A percentile compares a stretch with the other conserved stretches of the same genome.
Evolutionary conservation across 2,888 invertebrate genomes (phyloP).

Genomic region (Heliothis peltigera): DNA sequence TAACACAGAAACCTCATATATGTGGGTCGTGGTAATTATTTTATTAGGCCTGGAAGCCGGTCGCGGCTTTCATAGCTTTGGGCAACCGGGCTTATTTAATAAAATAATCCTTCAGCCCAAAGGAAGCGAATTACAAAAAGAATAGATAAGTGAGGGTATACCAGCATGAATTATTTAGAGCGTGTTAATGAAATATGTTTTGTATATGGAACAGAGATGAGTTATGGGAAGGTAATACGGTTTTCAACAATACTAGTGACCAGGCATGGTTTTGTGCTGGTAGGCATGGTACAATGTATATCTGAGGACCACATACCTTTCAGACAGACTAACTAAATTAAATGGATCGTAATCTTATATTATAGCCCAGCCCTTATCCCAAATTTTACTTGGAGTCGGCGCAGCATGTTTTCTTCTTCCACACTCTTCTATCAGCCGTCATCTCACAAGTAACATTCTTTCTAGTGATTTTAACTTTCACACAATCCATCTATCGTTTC

Average conservation of each 20-base stretch:
- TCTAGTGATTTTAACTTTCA: too few relatives aligned
- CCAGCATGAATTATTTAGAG: slow-evolving; percentile 44
- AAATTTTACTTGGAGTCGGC: too few relatives aligned
- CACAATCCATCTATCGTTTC: too few relatives aligned
- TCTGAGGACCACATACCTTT: too few relatives aligned
- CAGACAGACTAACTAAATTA: too few relatives aligned
- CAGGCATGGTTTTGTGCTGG: not conserved
- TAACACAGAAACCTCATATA: slow-evolving; percentile 44
- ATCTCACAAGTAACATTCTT: too few relatives aligned
- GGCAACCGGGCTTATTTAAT: slow-evolving; percentile 59
- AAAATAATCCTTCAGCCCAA: slow-evolving; percentile 57
- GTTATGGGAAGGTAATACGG: slow-evolving; percentile 36
- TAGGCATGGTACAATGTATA: not conserved
- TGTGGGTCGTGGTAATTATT: slow-evolving; percentile 54
- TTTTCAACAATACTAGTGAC: slow-evolving; percentile 4
- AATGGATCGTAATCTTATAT: too few relatives aligned
- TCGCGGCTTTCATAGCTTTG: slow-evolving; percentile 50
- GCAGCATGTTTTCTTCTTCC: too few relatives aligned
- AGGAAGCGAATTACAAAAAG: slow-evolving; percentile 46
- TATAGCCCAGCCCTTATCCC: too few relatives aligned
- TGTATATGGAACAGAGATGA: slow-evolving; percentile 26
- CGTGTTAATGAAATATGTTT: slow-evolving; percentile 53
- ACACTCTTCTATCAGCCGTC: too few relatives aligned
- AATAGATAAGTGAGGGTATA: slow-evolving; percentile 45
- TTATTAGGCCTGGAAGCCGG: slow-evolving; percentile 56